Conservation (phyloP, 1,140 invertebrate genomes). For the Drosophila bifasciata region DNA sequence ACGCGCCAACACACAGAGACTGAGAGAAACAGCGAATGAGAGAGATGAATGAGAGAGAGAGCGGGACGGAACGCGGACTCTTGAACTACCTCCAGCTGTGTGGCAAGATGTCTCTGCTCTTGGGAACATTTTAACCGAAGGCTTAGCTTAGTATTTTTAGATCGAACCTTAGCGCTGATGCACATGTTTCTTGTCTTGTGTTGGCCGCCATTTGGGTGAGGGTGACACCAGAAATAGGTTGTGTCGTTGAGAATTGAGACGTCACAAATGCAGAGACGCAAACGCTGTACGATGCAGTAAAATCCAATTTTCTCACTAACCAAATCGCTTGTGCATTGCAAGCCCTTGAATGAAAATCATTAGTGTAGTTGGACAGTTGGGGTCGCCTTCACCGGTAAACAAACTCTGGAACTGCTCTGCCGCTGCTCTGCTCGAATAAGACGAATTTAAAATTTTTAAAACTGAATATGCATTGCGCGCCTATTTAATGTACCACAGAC, state of each 20-base stretch:
- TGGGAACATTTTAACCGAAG: conserved; percentile 3
- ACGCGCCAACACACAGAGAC: conserved; percentile 2
- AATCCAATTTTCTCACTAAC: no score
- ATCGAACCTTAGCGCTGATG: background rate
- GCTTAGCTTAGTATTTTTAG: conserved; percentile 51
- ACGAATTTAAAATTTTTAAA: no score
- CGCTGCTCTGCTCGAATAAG: no score
- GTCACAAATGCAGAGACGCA: no score
- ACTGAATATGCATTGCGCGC: no score
- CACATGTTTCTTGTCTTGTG: conserved; percentile 27
- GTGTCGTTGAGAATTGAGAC: no score
- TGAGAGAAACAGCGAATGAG: no score
- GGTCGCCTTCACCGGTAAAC: conserved; percentile 1
- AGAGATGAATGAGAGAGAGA: no score
- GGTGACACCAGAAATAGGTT: background rate
- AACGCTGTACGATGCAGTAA: no score
- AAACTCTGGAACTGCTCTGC: conserved; percentile 8
- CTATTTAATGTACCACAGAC: no score
- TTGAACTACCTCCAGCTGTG: background rate
- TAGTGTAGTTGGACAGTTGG: background rate
- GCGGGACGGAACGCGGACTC: background rate
- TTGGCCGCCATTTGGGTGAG: conserved; percentile 15
- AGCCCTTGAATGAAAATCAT: no score
- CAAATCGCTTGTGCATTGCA: no score
- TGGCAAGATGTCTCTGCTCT: conserved; percentile 10